Percentiles rank a stretch among this genome's conserved stretches.
Evolutionary conservation across 2,113 vertebrate species (phyloP).

Genomic region (Orthonyx spaldingii): DNA sequence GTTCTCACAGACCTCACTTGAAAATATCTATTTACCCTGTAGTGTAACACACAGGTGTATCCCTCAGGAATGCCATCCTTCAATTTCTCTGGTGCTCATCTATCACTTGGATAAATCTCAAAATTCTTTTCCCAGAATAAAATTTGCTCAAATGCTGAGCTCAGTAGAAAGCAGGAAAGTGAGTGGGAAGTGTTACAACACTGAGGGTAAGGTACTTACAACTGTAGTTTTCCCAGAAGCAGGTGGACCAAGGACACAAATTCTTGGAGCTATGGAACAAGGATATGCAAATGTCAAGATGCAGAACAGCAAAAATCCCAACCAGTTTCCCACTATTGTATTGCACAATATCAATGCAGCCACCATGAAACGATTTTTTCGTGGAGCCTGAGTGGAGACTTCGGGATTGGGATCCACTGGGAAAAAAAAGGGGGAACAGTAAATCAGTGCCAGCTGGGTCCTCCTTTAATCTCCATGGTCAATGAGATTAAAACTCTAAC

Average conservation of each 20-base stretch:
- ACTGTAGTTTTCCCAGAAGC: slow-evolving; percentile 81
- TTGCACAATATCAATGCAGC: not conserved
- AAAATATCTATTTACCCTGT: not conserved
- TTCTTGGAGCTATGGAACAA: slow-evolving; percentile 69
- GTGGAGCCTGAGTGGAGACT: not conserved
- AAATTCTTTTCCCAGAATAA: not conserved
- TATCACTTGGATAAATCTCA: not conserved
- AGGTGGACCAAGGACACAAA: slow-evolving; percentile 83
- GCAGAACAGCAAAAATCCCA: not conserved
- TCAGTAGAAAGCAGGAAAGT: not conserved
- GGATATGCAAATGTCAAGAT: slow-evolving; percentile 21
- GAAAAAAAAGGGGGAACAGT: not conserved
- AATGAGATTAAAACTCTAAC: not conserved
- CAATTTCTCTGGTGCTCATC: not conserved
- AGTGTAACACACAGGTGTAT: not conserved
- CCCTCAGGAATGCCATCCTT: not conserved
- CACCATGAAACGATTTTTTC: not conserved
- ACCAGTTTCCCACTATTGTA: not conserved
- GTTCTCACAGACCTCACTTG: not conserved
- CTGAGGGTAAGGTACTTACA: slow-evolving; percentile 64
- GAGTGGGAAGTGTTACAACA: not conserved
- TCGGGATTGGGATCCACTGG: not conserved
- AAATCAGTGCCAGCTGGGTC: not conserved
- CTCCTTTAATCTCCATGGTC: not conserved
- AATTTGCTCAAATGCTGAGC: not conserved